A percentile compares a stretch with the other conserved stretches of the same genome.
Evolutionary conservation across 35 echinoderm and acorn worm species (phyloP).

Genomic region (Strongylocentrotus purpuratus): DNA sequence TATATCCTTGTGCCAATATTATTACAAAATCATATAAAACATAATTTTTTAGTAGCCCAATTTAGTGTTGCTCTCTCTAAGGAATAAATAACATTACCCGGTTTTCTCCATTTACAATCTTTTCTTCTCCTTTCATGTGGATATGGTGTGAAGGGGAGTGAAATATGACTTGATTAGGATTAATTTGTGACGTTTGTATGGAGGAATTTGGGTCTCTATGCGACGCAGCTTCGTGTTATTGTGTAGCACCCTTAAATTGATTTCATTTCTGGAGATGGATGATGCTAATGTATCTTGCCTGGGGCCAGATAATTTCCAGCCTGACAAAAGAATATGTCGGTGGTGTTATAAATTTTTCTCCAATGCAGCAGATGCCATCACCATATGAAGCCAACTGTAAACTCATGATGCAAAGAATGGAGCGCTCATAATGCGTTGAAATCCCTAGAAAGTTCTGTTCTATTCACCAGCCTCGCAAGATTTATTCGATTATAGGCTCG

Average conservation of each 20-base stretch:
- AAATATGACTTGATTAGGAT: neutral
- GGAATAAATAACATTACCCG: neutral
- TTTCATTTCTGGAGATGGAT: neutral
- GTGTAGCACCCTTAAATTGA: neutral
- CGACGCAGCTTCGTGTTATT: neutral
- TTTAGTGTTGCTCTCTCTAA: neutral
- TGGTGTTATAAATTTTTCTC: neutral
- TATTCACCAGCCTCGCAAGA: neutral
- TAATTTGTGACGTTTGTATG: neutral
- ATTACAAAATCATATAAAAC: neutral
- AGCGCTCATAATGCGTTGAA: neutral
- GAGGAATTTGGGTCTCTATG: neutral
- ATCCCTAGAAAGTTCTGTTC: neutral
- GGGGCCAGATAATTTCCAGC: neutral
- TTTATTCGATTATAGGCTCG: conserved; percentile 11
- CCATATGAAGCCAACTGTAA: neutral
- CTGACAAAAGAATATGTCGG: conserved; percentile 10
- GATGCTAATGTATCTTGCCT: conserved; percentile 26
- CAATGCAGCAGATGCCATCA: neutral
- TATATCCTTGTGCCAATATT: neutral
- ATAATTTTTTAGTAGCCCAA: neutral
- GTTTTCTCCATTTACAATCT: neutral
- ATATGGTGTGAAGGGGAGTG: neutral
- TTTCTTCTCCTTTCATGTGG: neutral
- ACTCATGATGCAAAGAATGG: neutral